Conservation (phyloP, 2,797 vertebrate genomes). For the Acipenser oxyrinchus region DNA sequence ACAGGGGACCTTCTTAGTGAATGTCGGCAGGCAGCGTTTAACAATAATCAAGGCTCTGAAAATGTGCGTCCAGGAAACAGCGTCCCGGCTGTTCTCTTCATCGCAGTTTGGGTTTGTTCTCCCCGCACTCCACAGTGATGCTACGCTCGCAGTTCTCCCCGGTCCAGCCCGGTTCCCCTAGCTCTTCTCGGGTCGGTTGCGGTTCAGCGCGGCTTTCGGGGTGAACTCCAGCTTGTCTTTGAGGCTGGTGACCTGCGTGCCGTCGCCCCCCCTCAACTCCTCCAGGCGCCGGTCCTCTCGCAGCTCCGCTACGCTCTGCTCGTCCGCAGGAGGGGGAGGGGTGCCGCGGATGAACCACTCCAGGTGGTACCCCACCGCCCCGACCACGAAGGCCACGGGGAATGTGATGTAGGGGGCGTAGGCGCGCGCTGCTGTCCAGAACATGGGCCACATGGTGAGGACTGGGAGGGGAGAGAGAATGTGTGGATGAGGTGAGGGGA, state of each 20-base stretch:
- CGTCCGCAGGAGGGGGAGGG: constrained; percentile 56
- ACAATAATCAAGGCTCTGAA: background rate
- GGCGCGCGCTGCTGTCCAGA: constrained; percentile 74
- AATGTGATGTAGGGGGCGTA: constrained; percentile 95
- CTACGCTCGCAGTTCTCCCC: constrained; percentile 25
- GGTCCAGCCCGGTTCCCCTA: constrained; percentile 31
- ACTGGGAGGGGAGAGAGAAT: too few species aligned
- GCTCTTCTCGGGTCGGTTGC: constrained; percentile 83
- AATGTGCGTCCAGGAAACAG: background rate
- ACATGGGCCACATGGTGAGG: constrained; percentile 77
- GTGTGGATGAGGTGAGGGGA: too few species aligned
- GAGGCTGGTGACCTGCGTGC: constrained; percentile 86
- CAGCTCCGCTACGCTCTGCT: constrained; percentile 76
- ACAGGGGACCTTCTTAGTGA: too few species aligned
- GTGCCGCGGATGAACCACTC: constrained; percentile 87
- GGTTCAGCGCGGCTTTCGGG: constrained; percentile 84
- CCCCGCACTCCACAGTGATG: constrained; percentile 8
- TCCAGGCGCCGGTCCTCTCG: constrained; percentile 86
- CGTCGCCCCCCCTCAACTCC: constrained; percentile 74
- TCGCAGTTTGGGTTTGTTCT: constrained; percentile 4
- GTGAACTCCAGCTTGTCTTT: constrained; percentile 91
- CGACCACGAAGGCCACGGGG: constrained; percentile 90
- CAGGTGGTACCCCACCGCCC: constrained; percentile 87
- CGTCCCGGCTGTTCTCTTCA: background rate
- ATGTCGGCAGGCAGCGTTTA: background rate